Evolutionary conservation across 2,113 vertebrate genomes (phyloP).

Genomic region (Silurus meridionalis): DNA sequence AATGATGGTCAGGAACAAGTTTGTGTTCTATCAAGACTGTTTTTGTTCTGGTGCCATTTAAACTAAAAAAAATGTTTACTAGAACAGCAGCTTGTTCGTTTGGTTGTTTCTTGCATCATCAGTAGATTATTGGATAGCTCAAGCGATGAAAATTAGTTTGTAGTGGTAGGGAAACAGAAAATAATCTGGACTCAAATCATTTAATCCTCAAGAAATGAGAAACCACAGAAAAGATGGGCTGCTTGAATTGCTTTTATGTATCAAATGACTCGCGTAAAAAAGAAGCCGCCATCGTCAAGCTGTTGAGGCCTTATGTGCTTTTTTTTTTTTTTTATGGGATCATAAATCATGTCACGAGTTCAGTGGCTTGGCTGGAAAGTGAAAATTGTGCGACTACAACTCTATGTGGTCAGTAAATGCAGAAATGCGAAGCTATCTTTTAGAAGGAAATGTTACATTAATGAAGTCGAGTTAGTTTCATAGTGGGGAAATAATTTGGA

Average conservation of each 20-base stretch:
- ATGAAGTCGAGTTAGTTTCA: background rate
- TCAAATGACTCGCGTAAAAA: slow-evolving; percentile 9
- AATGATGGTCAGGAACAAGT: background rate
- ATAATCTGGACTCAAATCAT: background rate
- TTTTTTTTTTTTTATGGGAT: slow-evolving; percentile 32
- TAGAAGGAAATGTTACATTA: background rate
- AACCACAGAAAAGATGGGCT: background rate
- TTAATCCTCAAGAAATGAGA: slow-evolving; percentile 4
- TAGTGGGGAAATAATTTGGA: background rate
- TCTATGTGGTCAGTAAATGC: background rate
- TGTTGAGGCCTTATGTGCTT: slow-evolving; percentile 25
- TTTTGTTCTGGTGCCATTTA: background rate
- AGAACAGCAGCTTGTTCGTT: background rate
- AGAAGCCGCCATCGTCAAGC: slow-evolving; percentile 10
- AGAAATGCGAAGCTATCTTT: background rate
- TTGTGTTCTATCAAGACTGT: background rate
- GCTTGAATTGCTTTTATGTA: slow-evolving; percentile 24
- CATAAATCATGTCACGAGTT: slow-evolving; percentile 18
- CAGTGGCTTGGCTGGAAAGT: slow-evolving; percentile 5
- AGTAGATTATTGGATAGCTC: background rate
- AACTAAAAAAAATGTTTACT: background rate
- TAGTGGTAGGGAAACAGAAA: background rate
- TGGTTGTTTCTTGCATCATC: background rate
- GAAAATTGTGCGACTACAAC: background rate
- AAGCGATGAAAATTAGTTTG: background rate